Evolutionary conservation across 2,113 vertebrate genomes (phyloP).

Genomic region (Ginglymostoma cirratum): DNA sequence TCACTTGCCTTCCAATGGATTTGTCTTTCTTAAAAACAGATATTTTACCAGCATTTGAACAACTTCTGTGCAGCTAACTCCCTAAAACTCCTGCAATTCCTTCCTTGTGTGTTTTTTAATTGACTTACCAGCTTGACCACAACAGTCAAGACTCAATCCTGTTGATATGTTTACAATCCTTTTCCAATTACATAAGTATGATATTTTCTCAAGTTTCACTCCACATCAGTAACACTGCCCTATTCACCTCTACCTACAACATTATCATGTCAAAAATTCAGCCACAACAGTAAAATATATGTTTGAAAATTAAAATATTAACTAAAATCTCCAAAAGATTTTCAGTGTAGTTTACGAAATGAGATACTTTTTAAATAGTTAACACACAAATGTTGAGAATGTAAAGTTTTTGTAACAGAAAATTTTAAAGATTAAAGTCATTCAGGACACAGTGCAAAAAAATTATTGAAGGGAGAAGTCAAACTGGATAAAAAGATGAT

Average conservation of each 20-base stretch:
- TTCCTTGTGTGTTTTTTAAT: background rate
- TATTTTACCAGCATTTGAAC: background rate
- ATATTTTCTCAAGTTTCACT: background rate
- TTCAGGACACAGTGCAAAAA: background rate
- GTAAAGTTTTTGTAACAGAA: background rate
- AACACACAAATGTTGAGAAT: background rate
- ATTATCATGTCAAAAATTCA: background rate
- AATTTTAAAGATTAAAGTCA: background rate
- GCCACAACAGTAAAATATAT: background rate
- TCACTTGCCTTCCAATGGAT: background rate
- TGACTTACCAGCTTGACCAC: background rate
- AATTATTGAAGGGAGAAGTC: background rate
- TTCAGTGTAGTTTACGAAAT: background rate
- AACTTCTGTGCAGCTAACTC: background rate
- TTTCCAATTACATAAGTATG: background rate
- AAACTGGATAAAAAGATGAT: background rate
- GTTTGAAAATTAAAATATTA: background rate
- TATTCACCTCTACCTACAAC: background rate
- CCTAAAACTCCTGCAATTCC: background rate
- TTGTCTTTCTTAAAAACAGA: background rate
- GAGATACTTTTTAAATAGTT: background rate
- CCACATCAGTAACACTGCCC: background rate
- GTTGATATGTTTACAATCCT: background rate
- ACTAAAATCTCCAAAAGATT: background rate
- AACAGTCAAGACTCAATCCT: background rate